Percentiles rank a stretch among this genome's conserved stretches.
Evolutionary conservation across 2,888 invertebrate species (phyloP).

Genomic region (Sphinx pinastri): DNA sequence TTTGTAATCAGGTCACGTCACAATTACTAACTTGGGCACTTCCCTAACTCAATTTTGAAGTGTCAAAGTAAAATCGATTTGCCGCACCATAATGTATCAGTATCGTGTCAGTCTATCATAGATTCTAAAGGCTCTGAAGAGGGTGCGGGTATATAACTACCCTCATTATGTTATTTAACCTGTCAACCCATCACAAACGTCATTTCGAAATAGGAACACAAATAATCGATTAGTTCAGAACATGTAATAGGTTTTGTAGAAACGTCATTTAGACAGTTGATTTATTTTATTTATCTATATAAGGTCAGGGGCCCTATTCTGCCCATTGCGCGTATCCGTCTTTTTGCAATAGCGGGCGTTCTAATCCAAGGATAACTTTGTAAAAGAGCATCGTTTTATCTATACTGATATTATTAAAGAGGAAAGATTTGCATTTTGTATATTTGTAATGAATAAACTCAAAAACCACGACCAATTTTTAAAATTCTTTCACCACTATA

Average conservation of each 20-base stretch:
- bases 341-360: too few relatives aligned
- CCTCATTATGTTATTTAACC: conserved; percentile 5
- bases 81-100: conserved; percentile 16
- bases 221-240: neutral
- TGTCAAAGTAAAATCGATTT: conserved; percentile 35
- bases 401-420: too few relatives aligned
- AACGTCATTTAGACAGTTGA: neutral
- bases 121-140: neutral
- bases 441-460: too few relatives aligned
- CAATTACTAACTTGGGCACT: conserved; percentile 18
- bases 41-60: conserved; percentile 39
- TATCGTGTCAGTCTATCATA: neutral
- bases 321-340: too few relatives aligned
- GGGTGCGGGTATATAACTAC: neutral
- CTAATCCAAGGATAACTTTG: too few relatives aligned
- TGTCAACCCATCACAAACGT: conserved; percentile 5
- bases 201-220: neutral
- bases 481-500: too few relatives aligned
- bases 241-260: too few relatives aligned
- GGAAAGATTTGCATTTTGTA: too few relatives aligned
- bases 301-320: too few relatives aligned
- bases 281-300: neutral
- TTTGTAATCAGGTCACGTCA: conserved; percentile 17
- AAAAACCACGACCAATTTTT: too few relatives aligned
- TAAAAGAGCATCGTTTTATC: too few relatives aligned